These are phyloP conservation scores for Montipora efflorescens DNA, from an alignment of 64 coral and sea anemone genomes.

Conservation along the genomic window DNA sequence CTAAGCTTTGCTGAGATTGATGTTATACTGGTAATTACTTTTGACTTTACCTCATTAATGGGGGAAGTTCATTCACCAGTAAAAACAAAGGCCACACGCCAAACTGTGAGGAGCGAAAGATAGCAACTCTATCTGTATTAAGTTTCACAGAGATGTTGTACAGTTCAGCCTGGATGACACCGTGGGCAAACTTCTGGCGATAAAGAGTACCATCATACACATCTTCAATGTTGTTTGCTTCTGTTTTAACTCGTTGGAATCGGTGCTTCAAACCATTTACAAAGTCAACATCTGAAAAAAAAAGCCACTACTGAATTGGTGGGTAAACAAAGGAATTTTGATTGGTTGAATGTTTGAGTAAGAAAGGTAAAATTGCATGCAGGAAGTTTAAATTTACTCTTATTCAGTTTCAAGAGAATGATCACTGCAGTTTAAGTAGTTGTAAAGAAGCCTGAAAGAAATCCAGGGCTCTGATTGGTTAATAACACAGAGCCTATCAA, in stretches of 20 bases:
- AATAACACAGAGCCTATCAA: too few species aligned
- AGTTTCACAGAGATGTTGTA: constrained; percentile 46
- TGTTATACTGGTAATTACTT: neutral
- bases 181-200: constrained; percentile 18
- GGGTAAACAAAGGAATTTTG: neutral
- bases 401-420: too few species aligned
- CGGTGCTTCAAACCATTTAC: constrained; percentile 57
- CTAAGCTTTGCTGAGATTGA: neutral
- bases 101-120: constrained; percentile 71
- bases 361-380: too few species aligned
- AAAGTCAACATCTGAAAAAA: constrained; percentile 63
- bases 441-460: too few species aligned
- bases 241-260: constrained; percentile 57
- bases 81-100: constrained; percentile 70
- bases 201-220: constrained; percentile 75
- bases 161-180: neutral
- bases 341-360: too few species aligned
- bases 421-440: too few species aligned
- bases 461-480: too few species aligned
- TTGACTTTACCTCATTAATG: constrained; percentile 12
- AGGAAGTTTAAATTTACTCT: too few species aligned
- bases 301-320: neutral
- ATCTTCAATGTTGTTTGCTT: constrained; percentile 64
- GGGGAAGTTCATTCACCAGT: constrained; percentile 4
- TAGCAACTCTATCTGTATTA: constrained; percentile 74